Base-by-base conservation (phyloP, 2,888 invertebrate species). In the Synanthedon myopaeformis region DNA sequence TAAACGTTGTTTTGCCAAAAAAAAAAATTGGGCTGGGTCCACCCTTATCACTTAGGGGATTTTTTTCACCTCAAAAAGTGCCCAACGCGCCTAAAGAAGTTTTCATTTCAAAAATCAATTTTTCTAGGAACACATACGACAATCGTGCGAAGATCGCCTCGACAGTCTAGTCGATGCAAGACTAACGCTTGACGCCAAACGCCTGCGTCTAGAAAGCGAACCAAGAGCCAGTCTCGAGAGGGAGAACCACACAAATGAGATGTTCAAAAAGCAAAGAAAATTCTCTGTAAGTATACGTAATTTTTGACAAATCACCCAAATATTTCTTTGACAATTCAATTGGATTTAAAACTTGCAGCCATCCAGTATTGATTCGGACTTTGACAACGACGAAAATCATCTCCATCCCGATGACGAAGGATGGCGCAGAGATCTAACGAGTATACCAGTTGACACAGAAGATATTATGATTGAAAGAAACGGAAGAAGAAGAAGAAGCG, bases 71-170 rank as follows among this genome's bases (percentile, higher is more conserved):
- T n/a, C n/a, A n/a, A n/a, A n/a, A n/a, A n/a, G n/a, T n/a, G n/a
- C n/a, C n/a, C n/a, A n/a, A n/a, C n/a, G n/a, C n/a, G n/a, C n/a
- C n/a, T n/a, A n/a, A n/a, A n/a, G n/a, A n/a, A n/a, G n/a, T n/a
- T 23, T 4, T 3, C 23, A 4, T 23, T 23, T 0, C 4, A 23
- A 23, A 23, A 23, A 4, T 12, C 1, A 17, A 5, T 49, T 19
- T 49, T 49, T 49, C 23, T 49, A 87, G 86, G 81, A 81, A 52
- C 86, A 85, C 57, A 92, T 94, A 66, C 89, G 93, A 5, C 92
- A 94, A 66, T 95, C 95, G 0, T 91, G 94, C 55, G 95, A 95
- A 72, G 94, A 93, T 65, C 91, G 93, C 45, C 79, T 95, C 56
- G 93, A 95, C 72, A 72, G 59, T 14, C 56, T 84, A 12, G 72